A percentile compares a stretch with the other conserved stretches of the same genome.
phyloP scores from a whole-genome alignment of 92 coral and sea anemone genomes.

The Heliopora coerulea region DNA sequence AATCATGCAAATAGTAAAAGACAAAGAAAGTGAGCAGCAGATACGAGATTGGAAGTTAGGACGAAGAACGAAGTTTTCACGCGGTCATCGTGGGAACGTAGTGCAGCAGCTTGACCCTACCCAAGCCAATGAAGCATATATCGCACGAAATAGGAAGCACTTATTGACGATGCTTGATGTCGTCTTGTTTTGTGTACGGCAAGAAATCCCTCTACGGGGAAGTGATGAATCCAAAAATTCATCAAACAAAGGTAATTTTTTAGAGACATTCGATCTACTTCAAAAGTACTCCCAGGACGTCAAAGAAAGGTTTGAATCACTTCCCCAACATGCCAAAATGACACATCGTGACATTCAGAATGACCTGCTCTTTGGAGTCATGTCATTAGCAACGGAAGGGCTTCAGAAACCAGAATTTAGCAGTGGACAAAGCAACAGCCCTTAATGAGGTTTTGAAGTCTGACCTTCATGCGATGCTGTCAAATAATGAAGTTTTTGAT shows the following conservation, averaged over 20 bases:
- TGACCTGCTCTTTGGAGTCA: slow-evolving; percentile 1
- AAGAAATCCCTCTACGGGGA: slow-evolving; percentile 1
- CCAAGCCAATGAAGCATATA: not conserved
- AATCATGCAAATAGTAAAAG: not conserved
- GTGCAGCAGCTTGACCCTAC: not conserved
- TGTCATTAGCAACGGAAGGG: not conserved
- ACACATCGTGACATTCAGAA: not conserved
- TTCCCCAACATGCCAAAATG: slow-evolving; percentile 2
- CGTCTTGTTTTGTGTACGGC: not conserved
- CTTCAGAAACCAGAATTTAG: not conserved
- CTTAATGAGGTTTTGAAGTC: not conserved
- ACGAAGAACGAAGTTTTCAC: no score
- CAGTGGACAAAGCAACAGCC: not conserved
- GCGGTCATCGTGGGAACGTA: not conserved
- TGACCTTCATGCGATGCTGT: not conserved
- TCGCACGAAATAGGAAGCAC: not conserved
- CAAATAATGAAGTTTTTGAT: not conserved
- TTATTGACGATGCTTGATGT: not conserved
- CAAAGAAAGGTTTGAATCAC: not conserved
- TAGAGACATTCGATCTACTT: not conserved
- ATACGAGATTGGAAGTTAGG: not conserved
- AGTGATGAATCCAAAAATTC: not conserved
- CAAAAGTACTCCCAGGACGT: not conserved
- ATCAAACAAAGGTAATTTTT: not conserved
- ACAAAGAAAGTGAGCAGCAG: not conserved